Evolutionary conservation across 2,113 vertebrate species (phyloP), one percentile per base, ranked within the genome.

Genomic region (Cyanoliseus patagonus): DNA sequence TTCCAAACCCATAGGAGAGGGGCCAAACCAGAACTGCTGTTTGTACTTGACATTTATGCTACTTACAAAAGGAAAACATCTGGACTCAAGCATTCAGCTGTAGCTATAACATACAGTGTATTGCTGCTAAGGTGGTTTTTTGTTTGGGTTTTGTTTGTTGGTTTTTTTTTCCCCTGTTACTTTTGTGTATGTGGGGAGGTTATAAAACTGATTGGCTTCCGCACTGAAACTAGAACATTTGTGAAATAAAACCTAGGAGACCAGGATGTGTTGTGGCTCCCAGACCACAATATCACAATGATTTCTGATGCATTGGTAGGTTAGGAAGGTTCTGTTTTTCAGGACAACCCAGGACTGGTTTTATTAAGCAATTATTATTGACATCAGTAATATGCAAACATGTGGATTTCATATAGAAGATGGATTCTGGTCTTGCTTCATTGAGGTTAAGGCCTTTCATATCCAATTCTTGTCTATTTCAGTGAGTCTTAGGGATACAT

Each of bases 1-100:
- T 95, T 93, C 63, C n/a, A 81, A 73, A 51, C 20, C 63, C 64
- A 28, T 55, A 74, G 37, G 83, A 92, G 20, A 55, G 27, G 33
- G 61, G 64, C 91, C 81, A 69, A 87, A 59, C 76, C 75, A 96
- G 59, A 75, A 70, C 42, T 86, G 70, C 68, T 84, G 59, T 91
- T 94, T 77, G 86, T 94, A 84, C 22, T 95, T 83, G 24, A 82
- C 27, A 51, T 88, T 92, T 90, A 30, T 92, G 55, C 61, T 68
- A 5, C 49, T 92, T 87, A 70, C 18, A 73, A 82, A 42, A 90
- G 27, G 86, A 63, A 78, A 95, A 66, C 77, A 76, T 86, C 90
- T 96, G 82, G 61, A 80, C 55, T 73, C 15, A 18, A 83, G 39
- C 35, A 84, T 80, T 76, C 35, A 86, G 61, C 55, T 77, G 22